phyloP scores from a whole-genome alignment of 2,113 vertebrate genomes.

The Tragelaphus scriptus region DNA sequence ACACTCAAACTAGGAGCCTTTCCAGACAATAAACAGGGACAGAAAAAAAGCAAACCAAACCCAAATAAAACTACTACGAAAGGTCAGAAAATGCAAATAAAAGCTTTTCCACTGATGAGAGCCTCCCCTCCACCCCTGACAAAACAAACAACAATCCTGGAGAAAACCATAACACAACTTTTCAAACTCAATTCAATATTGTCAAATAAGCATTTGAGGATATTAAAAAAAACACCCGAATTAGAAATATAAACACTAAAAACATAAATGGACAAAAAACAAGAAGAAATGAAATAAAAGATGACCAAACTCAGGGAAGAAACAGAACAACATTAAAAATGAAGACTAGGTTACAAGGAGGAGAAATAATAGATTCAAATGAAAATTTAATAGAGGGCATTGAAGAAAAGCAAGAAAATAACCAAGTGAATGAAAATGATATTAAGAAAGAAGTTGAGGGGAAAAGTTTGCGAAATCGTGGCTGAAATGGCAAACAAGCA shows the following conservation, averaged over 20 bases:
- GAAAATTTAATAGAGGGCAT: not conserved
- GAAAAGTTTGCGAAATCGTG: not conserved
- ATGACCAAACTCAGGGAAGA: not conserved
- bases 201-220: not conserved
- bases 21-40: not conserved
- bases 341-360: not conserved
- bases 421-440: not conserved
- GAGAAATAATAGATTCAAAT: not conserved
- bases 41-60: not conserved
- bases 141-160: not conserved
- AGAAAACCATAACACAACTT: not conserved
- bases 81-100: conserved; percentile 2
- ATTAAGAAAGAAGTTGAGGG: not conserved
- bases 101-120: not conserved
- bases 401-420: not conserved
- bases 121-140: accelerated
- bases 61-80: not conserved
- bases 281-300: not conserved
- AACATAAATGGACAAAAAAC: not conserved
- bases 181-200: not conserved
- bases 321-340: not conserved
- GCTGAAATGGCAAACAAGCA: not conserved
- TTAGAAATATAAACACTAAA: conserved; percentile 28
- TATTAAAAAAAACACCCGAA: not conserved
- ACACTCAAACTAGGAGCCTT: not conserved